phyloP scores from a whole-genome alignment of 2,113 vertebrate genomes.

The Hippocampus guttulatus region DNA sequence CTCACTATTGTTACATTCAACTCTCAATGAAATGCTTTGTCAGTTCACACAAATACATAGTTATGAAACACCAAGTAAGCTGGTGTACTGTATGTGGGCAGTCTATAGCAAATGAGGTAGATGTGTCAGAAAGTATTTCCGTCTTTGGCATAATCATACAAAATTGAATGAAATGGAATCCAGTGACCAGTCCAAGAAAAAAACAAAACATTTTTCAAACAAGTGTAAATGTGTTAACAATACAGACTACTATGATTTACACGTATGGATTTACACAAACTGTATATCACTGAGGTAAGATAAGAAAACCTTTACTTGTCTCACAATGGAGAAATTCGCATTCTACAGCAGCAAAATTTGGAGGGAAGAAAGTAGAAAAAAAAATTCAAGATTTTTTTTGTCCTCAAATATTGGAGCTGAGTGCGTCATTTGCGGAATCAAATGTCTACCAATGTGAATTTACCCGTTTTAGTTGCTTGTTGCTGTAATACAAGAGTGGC shows the following conservation, averaged over 20 bases:
- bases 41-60: not conserved
- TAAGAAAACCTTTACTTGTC: too few relatives aligned
- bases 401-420: too few relatives aligned
- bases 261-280: not conserved
- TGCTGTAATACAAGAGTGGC: too few relatives aligned
- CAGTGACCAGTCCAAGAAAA: slow-evolving; percentile 64
- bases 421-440: too few relatives aligned
- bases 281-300: not conserved
- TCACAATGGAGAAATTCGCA: too few relatives aligned
- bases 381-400: too few relatives aligned
- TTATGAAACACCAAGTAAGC: not conserved
- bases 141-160: slow-evolving; percentile 75
- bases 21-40: too few relatives aligned
- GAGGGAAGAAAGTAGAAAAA: too few relatives aligned
- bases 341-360: too few relatives aligned
- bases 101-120: slow-evolving; percentile 81
- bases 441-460: too few relatives aligned
- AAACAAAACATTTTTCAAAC: slow-evolving; percentile 64
- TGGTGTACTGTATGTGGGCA: slow-evolving; percentile 66
- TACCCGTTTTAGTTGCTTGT: too few relatives aligned
- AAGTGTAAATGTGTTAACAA: slow-evolving; percentile 54
- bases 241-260: slow-evolving; percentile 12
- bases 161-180: slow-evolving; percentile 52
- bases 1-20: too few relatives aligned
- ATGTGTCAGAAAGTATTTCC: slow-evolving; percentile 66